Percentiles rank a stretch among this genome's conserved stretches.
Evolutionary conservation across 2,888 invertebrate genomes (phyloP).

Genomic region (Lasioglossum figueresi): DNA sequence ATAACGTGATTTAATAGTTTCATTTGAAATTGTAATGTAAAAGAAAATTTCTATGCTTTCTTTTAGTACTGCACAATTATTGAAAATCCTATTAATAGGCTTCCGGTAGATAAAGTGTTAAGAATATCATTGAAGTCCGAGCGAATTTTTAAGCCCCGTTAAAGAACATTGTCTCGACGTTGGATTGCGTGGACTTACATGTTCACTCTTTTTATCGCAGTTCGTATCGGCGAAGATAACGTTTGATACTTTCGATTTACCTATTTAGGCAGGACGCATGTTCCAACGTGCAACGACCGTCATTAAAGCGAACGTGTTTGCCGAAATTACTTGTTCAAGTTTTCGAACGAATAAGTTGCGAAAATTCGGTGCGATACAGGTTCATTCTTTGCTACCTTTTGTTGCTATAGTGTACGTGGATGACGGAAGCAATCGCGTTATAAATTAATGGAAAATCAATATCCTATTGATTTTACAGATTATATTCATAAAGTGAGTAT

Average conservation of each 20-base stretch:
- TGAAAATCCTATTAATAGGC: too few species aligned
- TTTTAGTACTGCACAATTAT: too few species aligned
- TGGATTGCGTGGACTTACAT: not conserved
- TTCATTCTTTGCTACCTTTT: not conserved
- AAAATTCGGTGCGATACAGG: not conserved
- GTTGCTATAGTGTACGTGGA: not conserved
- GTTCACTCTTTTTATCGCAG: not conserved
- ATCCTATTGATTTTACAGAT: conserved; percentile 70
- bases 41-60: too few species aligned
- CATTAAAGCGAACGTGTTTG: not conserved
- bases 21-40: too few species aligned
- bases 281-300: conserved; percentile 42
- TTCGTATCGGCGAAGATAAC: conserved; percentile 43
- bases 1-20: too few species aligned
- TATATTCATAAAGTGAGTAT: conserved; percentile 85
- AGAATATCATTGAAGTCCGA: not conserved
- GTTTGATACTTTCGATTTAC: conserved; percentile 51
- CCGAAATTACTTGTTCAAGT: not conserved
- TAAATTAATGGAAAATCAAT: not conserved
- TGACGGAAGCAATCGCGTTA: not conserved
- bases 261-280: conserved; percentile 59
- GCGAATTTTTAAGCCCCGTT: not conserved
- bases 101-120: too few species aligned
- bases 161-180: not conserved
- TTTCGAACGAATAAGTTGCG: not conserved